phyloP scores from a whole-genome alignment of 2,797 vertebrate genomes.

The Anguilla marmorata region DNA sequence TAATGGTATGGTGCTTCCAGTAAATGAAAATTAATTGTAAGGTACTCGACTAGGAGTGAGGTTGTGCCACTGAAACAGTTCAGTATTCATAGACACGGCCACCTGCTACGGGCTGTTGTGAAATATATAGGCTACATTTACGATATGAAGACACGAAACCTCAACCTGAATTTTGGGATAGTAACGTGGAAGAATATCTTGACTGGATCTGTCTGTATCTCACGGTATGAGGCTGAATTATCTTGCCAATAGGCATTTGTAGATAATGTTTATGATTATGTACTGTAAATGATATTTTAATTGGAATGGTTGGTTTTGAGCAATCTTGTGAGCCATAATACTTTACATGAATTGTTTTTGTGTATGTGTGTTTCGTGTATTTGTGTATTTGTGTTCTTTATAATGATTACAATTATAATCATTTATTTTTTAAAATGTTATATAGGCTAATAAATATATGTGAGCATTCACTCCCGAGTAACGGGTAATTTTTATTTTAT shows the following conservation, averaged over 20 bases:
- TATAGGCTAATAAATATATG: neutral
- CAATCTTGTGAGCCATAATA: too few species aligned
- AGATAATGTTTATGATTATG: neutral
- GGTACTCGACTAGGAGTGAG: conserved; percentile 59
- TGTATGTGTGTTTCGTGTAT: too few species aligned
- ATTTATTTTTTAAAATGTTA: neutral
- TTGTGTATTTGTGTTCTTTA: too few species aligned
- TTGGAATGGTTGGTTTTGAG: neutral
- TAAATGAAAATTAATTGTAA: conserved; percentile 68
- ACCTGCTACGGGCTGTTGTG: conserved; percentile 57
- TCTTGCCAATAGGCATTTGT: neutral
- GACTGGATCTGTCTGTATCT: conserved; percentile 32
- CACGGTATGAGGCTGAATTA: conserved; percentile 21
- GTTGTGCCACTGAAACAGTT: conserved; percentile 51
- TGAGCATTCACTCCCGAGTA: too few species aligned
- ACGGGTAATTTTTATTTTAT: neutral
- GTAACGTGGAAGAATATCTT: conserved; percentile 38
- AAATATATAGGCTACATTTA: conserved; percentile 43
- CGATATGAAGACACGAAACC: conserved; percentile 42
- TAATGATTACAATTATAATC: neutral
- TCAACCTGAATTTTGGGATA: conserved; percentile 38
- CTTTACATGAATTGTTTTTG: too few species aligned
- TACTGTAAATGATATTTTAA: neutral
- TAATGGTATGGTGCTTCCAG: conserved; percentile 56
- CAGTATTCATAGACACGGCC: conserved; percentile 55